Percentiles rank a stretch among this genome's conserved stretches.
Evolutionary conservation across 1,140 invertebrate genomes (phyloP).

Genomic region (Chrysoperla carnea): DNA sequence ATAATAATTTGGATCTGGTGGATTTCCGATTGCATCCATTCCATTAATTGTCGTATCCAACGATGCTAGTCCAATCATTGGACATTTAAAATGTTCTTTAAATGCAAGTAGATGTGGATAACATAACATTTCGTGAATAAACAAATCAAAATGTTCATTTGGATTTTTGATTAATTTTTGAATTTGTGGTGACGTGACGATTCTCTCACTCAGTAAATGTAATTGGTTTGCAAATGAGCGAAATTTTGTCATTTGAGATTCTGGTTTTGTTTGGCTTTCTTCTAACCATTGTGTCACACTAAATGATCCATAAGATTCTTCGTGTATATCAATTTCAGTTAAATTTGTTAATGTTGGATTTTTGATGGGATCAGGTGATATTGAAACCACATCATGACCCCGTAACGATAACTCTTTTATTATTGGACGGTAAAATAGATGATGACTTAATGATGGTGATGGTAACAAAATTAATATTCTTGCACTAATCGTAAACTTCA

Average conservation of each 20-base stretch:
- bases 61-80: background rate
- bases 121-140: background rate
- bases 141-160: background rate
- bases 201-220: too few relatives aligned
- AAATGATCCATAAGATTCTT: too few relatives aligned
- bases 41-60: background rate
- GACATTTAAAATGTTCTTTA: background rate
- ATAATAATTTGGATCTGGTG: background rate
- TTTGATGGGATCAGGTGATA: constrained; percentile 13
- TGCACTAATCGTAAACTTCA: background rate
- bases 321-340: constrained; percentile 6
- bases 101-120: background rate
- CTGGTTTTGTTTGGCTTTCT: too few relatives aligned
- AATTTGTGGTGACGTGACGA: background rate
- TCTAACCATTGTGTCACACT: too few relatives aligned
- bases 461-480: background rate
- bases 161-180: background rate
- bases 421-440: background rate
- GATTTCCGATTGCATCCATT: background rate
- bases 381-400: constrained; percentile 20
- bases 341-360: constrained; percentile 5
- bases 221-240: too few relatives aligned
- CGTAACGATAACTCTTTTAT: constrained; percentile 7
- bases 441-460: background rate
- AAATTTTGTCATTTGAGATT: too few relatives aligned